These are phyloP conservation scores for Mionectes olivaceus DNA, from an alignment of 2,797 vertebrate species.

Conservation along the genomic window DNA sequence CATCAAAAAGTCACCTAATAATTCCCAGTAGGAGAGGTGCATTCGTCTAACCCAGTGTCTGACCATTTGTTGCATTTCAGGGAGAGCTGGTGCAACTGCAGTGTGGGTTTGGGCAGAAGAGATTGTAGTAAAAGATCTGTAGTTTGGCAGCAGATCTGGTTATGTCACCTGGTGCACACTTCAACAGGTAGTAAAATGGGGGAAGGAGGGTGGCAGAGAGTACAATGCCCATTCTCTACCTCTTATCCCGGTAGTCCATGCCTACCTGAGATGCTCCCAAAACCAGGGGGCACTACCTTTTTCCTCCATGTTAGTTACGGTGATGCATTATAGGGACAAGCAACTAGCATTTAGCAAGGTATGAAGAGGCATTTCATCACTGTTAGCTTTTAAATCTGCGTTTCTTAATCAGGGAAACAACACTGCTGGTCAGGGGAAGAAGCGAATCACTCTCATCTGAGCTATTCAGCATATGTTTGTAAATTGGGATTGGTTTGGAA, in stretches of 20 bases:
- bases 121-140: no score
- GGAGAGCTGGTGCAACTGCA: neutral
- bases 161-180: accelerated
- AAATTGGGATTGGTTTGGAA: constrained; percentile 3
- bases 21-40: neutral
- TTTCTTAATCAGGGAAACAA: neutral
- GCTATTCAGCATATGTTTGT: neutral
- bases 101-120: neutral
- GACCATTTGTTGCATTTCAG: neutral
- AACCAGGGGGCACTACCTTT: neutral
- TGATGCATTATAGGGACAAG: neutral
- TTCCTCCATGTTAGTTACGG: neutral
- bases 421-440: neutral
- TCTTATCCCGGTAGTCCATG: neutral
- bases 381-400: accelerated
- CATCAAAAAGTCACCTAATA: neutral
- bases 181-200: neutral
- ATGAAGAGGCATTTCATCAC: neutral
- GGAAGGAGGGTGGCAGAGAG: neutral
- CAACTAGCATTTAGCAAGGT: neutral
- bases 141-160: neutral
- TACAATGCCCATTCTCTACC: neutral
- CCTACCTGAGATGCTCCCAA: neutral
- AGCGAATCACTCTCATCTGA: neutral
- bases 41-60: neutral